Conservation (phyloP, 1,140 invertebrate species). For the Bursaphelenchus mucronatus region DNA sequence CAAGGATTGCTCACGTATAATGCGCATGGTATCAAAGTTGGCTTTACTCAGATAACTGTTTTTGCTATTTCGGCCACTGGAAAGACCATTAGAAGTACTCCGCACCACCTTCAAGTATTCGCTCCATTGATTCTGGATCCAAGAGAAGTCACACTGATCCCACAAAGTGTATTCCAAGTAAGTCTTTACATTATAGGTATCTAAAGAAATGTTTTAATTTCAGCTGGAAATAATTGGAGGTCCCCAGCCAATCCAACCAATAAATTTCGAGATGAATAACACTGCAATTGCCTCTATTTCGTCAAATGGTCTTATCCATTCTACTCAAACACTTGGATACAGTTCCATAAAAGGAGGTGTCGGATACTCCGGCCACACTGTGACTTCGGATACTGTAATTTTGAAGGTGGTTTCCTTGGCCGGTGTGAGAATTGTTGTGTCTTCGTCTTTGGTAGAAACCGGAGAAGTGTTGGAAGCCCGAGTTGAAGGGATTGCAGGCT, state of each 20-base stretch:
- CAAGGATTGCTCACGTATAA: not conserved
- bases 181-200: not conserved
- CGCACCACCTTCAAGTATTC: not conserved
- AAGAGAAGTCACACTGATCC: conserved; percentile 7
- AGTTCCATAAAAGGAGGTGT: not conserved
- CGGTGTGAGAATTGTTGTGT: conserved; percentile 18
- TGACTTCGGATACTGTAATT: conserved; percentile 6
- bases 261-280: conserved; percentile 5
- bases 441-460: conserved; percentile 17
- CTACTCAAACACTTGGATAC: not conserved
- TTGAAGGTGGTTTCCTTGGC: conserved; percentile 19
- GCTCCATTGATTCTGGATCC: conserved; percentile 6
- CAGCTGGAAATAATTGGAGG: conserved; percentile 2
- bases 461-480: conserved; percentile 11
- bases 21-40: not conserved
- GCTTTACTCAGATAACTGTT: not conserved
- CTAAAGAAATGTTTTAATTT: not conserved
- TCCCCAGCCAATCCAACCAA: not conserved
- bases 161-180: not conserved
- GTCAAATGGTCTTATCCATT: conserved; percentile 1
- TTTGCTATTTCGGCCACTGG: not conserved
- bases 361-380: conserved; percentile 1
- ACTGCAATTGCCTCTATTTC: conserved; percentile 4
- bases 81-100: not conserved
- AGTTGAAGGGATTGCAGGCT: conserved; percentile 4